These are phyloP conservation scores for Crax fasciolata DNA, from an alignment of 2,797 vertebrate species.

Conservation along the genomic window DNA sequence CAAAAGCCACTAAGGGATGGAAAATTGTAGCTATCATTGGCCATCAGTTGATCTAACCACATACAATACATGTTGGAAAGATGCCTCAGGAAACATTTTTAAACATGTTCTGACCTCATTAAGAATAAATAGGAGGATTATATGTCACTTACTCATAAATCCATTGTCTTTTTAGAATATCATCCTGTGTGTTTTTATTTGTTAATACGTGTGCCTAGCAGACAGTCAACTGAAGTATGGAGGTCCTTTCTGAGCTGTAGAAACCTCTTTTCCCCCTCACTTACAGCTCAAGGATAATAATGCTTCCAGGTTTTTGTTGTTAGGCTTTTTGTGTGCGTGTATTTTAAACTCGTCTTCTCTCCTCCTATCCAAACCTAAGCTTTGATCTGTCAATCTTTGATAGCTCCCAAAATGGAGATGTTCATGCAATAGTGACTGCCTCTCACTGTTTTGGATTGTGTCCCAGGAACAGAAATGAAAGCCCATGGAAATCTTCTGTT, in stretches of 20 bases:
- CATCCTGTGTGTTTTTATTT: background rate
- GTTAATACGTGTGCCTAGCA: background rate
- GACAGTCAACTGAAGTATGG: background rate
- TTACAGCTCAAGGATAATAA: background rate
- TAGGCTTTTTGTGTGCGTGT: background rate
- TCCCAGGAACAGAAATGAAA: background rate
- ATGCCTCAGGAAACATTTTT: slow-evolving; percentile 1
- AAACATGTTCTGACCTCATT: background rate
- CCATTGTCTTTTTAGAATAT: background rate
- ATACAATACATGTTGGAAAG: background rate
- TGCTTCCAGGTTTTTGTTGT: background rate
- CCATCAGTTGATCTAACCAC: background rate
- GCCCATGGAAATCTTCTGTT: background rate
- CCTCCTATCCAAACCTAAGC: background rate
- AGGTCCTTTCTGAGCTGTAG: background rate
- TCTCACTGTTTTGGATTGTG: background rate
- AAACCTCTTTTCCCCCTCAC: background rate
- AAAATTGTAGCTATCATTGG: slow-evolving; percentile 13
- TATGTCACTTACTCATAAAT: background rate
- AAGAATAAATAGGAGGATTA: background rate
- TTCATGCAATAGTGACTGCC: background rate
- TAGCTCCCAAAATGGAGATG: background rate
- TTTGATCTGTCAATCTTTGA: background rate
- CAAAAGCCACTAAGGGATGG: background rate
- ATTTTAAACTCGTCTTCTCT: background rate